These are phyloP conservation scores for Junonia oenone DNA, from an alignment of 2,888 invertebrate genomes.

Conservation along the genomic window DNA sequence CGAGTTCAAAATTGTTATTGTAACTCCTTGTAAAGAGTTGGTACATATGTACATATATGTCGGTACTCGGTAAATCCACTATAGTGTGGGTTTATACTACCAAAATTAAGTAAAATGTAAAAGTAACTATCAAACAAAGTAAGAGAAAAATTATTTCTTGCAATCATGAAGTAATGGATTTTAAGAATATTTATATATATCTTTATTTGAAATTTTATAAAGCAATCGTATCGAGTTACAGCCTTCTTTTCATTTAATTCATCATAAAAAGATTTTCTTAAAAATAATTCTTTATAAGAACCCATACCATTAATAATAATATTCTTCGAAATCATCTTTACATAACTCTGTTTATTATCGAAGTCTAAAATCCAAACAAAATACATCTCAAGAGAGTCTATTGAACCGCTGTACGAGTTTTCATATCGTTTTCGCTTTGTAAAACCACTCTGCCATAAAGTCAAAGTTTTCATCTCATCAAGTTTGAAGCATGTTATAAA, in stretches of 20 bases:
- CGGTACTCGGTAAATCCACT: no score
- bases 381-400: conserved; percentile 13
- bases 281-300: not conserved
- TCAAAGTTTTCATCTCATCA: conserved; percentile 40
- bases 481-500: conserved; percentile 43
- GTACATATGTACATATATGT: no score
- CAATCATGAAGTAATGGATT: no score
- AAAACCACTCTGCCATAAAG: conserved; percentile 32
- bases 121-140: no score
- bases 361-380: conserved; percentile 8
- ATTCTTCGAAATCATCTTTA: not conserved
- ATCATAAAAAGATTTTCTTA: not conserved
- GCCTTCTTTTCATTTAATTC: not conserved
- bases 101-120: no score
- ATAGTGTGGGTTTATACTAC: no score
- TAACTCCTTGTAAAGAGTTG: no score
- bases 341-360: conserved; percentile 7
- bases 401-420: conserved; percentile 15
- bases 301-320: not conserved
- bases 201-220: no score
- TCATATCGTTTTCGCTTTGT: conserved; percentile 27
- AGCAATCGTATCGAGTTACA: not conserved
- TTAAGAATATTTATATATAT: no score
- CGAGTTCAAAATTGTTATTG: no score
- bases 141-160: no score